Base-by-base conservation (phyloP, 2,113 vertebrate species). In the Macrotus californicus region DNA sequence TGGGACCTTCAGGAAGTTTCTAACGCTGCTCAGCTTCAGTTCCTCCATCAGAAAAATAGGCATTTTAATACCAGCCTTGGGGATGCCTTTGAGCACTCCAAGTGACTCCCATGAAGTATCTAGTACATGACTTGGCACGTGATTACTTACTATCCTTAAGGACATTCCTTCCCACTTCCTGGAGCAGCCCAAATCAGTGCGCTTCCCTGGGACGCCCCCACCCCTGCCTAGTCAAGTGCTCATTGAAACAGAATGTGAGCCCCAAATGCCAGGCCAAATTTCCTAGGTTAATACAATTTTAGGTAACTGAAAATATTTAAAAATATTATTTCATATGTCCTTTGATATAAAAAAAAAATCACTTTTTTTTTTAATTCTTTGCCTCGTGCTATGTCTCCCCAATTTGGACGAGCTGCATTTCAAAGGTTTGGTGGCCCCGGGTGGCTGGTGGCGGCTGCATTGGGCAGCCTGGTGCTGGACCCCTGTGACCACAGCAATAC, bases 361-460 rank as follows among this genome's bases (percentile, higher is more conserved):
- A 64, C 18, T 73, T 6, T 56, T 56, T 24, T 24, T 50, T 75
- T 89, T 70, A 50, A 52, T 43, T 9, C 66, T 83, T 85, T 34
- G 19, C 34, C 86, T 52, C 12, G 22, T 9, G 14, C 26, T 61
- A 29, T 48, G 15, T 56, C 72, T 81, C 61, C 50, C 26, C 48
- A 46, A 7, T 4, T 26, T 41, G 72, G 29, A 64, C 21, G 3
- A 34, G 26, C 15, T 21, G 6, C 26, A 31, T 21, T n/a, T 31
- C 36, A 26, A 94, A 46, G 70, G 29, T 18, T 34, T 22, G 2
- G 26, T 4, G 21, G 54, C 34, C 26, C 6, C 13, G 3, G 39
- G 73, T 2, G 1, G 59, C 31, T n/a, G 0, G 7, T 1, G 26
- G 48, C 15, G 2, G 22, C 56, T 59, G n/a, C 24, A 9, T 0